Base-by-base conservation (phyloP, 30 jellyfish, hydroid and myxozoan species). In the Chrysaora quinquecirrha region DNA sequence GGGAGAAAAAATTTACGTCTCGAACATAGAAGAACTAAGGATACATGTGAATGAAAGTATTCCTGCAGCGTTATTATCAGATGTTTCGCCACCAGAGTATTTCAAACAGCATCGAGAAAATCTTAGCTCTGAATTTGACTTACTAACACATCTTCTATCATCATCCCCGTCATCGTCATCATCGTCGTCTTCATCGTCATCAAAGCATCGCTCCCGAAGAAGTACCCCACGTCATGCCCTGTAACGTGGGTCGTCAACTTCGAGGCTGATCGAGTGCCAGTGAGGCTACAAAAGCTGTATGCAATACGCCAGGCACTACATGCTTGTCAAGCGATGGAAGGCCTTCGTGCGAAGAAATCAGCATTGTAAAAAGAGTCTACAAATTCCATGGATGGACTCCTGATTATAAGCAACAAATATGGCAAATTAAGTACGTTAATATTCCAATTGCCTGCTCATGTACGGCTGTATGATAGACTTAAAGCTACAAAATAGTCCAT, bases 261-360 rank as follows among this genome's bases (percentile, higher is more conserved):
- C 14, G 83, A 71, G 20, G 82, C 83, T 19, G 25, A 61, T 47
- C 82, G 94, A 16, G 27, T 68, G 69, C 94, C 94, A 22, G 29
- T 33, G 10, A 61, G 87, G 28, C 52, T 84, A 60, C 47, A 66
- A 0, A 28, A 47, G 94, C 69, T 0, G 65, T 31, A 0, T 84
- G 94, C 60, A 84, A 84, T 38, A 76, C 80, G 18, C 83, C 52
- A 14, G 87, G 94, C 18, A 73, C 87, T 33, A 84, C 94, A 14
- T 84, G 94, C 24, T 23, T 70, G 49, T 54, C 93, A 11, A 12
- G 52, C 18, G 52, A 46, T 30, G 87, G 94, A 25, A 33, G 34
- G 16, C 82, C 83, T 20, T 43, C 94, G 16, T 84, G 94, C 71
- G 61, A 72, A 29, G 94, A 72, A 30, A 34, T 30, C 38, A 66